Evolutionary conservation across 2,797 vertebrate species (phyloP).

Genomic region (Tauraco hartlaubi): DNA sequence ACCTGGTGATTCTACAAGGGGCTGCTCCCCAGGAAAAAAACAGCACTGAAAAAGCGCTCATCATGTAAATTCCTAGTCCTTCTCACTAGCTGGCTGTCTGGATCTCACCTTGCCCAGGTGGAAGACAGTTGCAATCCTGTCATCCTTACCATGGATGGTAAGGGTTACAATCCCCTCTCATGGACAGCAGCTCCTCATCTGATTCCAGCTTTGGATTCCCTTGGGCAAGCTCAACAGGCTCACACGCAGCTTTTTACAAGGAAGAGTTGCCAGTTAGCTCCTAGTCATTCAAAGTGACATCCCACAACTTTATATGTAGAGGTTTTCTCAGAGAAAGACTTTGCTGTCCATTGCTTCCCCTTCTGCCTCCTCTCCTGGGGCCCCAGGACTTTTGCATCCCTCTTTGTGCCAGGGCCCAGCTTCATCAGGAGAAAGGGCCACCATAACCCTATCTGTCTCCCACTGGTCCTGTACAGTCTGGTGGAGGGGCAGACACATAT

Average conservation of each 20-base stretch:
- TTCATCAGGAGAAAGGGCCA: neutral
- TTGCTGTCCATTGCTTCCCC: neutral
- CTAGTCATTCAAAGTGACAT: rapidly evolving
- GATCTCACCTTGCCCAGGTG: neutral
- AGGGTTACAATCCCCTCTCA: neutral
- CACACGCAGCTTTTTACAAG: neutral
- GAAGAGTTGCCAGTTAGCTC: neutral
- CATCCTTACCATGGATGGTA: neutral
- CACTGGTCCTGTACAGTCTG: rapidly evolving
- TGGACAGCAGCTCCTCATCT: neutral
- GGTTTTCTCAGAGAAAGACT: neutral
- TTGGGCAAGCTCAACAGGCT: neutral
- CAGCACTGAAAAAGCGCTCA: neutral
- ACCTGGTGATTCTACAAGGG: neutral
- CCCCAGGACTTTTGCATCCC: neutral
- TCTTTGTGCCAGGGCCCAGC: neutral
- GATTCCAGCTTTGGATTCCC: neutral
- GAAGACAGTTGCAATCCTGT: rapidly evolving
- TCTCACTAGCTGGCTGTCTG: rapidly evolving
- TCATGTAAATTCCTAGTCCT: neutral
- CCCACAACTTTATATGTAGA: neutral
- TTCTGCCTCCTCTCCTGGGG: neutral
- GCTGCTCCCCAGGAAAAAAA: neutral
- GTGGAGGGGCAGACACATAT: neutral
- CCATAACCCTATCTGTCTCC: neutral